Conservation (phyloP, 2,113 vertebrate genomes). For the Alectura lathami region DNA sequence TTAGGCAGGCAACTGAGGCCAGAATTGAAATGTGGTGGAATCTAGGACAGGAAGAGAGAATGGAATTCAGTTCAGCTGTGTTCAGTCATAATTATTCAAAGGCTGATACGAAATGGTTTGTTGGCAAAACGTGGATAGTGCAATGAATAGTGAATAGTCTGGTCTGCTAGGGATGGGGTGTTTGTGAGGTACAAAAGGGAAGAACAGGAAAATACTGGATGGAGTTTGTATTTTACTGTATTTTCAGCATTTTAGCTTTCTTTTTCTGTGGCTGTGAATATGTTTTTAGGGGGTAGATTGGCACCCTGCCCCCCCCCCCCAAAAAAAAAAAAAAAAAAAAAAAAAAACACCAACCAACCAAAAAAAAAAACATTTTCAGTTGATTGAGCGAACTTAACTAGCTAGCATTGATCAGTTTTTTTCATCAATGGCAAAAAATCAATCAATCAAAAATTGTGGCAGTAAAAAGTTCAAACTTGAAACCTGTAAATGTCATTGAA, state of each 20-base stretch:
- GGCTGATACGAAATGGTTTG: not conserved
- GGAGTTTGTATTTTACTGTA: not conserved
- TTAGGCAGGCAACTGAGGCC: rapidly evolving
- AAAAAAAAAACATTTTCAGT: not conserved
- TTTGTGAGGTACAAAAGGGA: not conserved
- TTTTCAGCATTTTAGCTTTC: not conserved
- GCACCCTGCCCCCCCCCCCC: too few species aligned
- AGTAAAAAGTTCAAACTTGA: not conserved
- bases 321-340: not conserved
- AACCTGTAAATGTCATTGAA: not conserved
- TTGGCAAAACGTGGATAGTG: not conserved
- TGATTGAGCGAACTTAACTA: not conserved
- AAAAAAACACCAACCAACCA: rapidly evolving
- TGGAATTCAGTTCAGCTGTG: not conserved
- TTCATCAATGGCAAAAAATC: too few species aligned
- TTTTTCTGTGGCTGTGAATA: not conserved
- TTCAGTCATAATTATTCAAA: not conserved
- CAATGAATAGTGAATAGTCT: not conserved
- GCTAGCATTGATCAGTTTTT: not conserved
- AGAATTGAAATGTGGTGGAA: not conserved
- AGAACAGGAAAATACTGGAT: not conserved
- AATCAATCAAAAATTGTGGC: too few species aligned
- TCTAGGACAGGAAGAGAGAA: not conserved
- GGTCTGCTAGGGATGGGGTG: not conserved
- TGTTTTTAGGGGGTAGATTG: not conserved